phyloP scores from a whole-genome alignment of 2,888 invertebrate species.

The Dicranocentrus wangi region DNA sequence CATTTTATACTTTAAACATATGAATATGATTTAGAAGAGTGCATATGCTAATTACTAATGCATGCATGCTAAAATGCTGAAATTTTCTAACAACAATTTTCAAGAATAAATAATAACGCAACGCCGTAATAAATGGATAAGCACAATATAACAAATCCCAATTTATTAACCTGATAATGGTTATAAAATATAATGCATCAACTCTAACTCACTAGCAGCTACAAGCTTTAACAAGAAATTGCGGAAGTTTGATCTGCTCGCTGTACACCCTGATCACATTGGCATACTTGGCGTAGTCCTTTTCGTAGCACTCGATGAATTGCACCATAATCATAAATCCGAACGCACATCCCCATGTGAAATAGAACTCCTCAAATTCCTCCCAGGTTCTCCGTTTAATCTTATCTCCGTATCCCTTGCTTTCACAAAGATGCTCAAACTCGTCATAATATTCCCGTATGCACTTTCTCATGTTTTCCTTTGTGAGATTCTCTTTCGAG shows the following conservation, averaged over 20 bases:
- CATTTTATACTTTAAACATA: no score
- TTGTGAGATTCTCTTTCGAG: slow-evolving; percentile 38
- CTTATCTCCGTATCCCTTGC: background rate
- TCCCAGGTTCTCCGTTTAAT: slow-evolving; percentile 45
- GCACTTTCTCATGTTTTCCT: slow-evolving; percentile 17
- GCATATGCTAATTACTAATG: no score
- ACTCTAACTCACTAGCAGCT: no score
- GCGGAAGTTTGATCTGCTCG: slow-evolving; percentile 36
- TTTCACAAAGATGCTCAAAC: slow-evolving; percentile 36
- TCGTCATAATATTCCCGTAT: slow-evolving; percentile 57
- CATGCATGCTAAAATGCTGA: no score
- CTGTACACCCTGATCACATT: slow-evolving; percentile 48
- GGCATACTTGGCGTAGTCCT: slow-evolving; percentile 44
- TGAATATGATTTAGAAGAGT: no score
- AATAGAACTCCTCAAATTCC: slow-evolving; percentile 62
- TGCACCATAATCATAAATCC: background rate
- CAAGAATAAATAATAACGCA: no score
- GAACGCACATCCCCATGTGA: slow-evolving; percentile 55
- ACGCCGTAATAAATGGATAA: no score
- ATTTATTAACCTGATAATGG: no score
- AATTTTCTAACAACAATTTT: no score
- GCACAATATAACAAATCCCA: no score
- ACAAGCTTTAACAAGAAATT: slow-evolving; percentile 35
- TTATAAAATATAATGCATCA: no score
- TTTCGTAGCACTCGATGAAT: slow-evolving; percentile 43